phyloP scores from a whole-genome alignment of 2,888 invertebrate species.

The Mystacides longicornis region DNA sequence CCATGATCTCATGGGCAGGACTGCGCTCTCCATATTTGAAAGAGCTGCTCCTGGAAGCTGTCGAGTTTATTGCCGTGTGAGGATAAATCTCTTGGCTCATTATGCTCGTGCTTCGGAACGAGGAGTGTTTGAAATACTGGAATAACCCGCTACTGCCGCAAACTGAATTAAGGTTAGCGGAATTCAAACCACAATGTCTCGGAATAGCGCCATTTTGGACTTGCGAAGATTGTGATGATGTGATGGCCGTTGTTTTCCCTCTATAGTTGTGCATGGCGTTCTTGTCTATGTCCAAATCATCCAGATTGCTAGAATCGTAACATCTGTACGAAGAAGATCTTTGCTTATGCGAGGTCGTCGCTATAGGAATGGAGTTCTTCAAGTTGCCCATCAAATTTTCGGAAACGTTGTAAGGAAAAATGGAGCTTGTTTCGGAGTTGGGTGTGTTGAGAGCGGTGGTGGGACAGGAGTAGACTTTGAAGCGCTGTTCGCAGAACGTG shows the following conservation, averaged over 20 bases:
- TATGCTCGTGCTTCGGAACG: constrained; percentile 9
- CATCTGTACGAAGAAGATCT: constrained; percentile 11
- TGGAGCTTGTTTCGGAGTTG: constrained; percentile 9
- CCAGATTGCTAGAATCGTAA: constrained; percentile 9
- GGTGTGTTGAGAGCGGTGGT: constrained; percentile 13
- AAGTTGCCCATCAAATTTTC: constrained; percentile 21
- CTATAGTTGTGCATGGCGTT: constrained; percentile 14
- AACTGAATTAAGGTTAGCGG: constrained; percentile 23
- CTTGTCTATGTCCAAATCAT: constrained; percentile 15
- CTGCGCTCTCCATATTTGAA: constrained; percentile 25
- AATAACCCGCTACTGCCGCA: constrained; percentile 21
- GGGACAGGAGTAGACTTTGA: constrained; percentile 9
- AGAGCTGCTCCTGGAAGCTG: constrained; percentile 11
- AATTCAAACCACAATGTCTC: constrained; percentile 22
- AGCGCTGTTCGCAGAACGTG: constrained; percentile 8
- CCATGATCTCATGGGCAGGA: constrained; percentile 14
- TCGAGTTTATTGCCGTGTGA: not conserved
- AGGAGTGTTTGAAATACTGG: constrained; percentile 18
- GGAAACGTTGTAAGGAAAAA: constrained; percentile 18
- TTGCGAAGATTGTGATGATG: not conserved
- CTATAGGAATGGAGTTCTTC: constrained; percentile 22
- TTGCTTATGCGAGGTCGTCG: constrained; percentile 12
- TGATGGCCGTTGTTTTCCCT: constrained; percentile 6
- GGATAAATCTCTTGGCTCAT: not conserved
- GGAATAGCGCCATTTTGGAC: constrained; percentile 7